Evolutionary conservation across 2,113 vertebrate species (phyloP).

Genomic region (Orientallactaga bullata): DNA sequence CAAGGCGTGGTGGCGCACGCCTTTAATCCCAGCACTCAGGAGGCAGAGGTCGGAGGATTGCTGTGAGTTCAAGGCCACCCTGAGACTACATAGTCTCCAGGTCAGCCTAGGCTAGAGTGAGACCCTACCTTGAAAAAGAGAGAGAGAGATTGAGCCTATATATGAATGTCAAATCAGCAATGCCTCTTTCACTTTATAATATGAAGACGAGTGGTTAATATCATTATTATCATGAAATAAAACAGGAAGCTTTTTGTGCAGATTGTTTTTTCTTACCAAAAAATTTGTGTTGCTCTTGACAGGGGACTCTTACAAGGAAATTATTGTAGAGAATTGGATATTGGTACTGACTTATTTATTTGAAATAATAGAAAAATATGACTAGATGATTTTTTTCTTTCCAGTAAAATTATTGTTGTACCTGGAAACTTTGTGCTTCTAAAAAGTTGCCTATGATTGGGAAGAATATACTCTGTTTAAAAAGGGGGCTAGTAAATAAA

Average conservation of each 20-base stretch:
- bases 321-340: not conserved
- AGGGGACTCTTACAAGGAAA: not conserved
- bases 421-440: not conserved
- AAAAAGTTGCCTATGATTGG: not conserved
- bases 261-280: constrained; percentile 20
- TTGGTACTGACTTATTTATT: constrained; percentile 42
- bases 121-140: no score
- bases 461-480: not conserved
- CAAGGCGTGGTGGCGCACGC: no score
- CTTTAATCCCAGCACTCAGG: no score
- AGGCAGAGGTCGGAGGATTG: no score
- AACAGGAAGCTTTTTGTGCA: constrained; percentile 24
- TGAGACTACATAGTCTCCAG: no score
- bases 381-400: not conserved
- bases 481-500: not conserved
- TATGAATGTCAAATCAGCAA: not conserved
- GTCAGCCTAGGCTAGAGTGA: no score
- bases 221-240: constrained; percentile 56
- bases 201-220: constrained; percentile 15
- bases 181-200: constrained; percentile 20
- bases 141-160: not conserved
- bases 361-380: not conserved
- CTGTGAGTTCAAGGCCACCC: no score
- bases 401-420: constrained; percentile 37
- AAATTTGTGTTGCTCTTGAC: constrained; percentile 1